Base-by-base conservation (phyloP, 2,113 vertebrate species). In the Pelodiscus sinensis region DNA sequence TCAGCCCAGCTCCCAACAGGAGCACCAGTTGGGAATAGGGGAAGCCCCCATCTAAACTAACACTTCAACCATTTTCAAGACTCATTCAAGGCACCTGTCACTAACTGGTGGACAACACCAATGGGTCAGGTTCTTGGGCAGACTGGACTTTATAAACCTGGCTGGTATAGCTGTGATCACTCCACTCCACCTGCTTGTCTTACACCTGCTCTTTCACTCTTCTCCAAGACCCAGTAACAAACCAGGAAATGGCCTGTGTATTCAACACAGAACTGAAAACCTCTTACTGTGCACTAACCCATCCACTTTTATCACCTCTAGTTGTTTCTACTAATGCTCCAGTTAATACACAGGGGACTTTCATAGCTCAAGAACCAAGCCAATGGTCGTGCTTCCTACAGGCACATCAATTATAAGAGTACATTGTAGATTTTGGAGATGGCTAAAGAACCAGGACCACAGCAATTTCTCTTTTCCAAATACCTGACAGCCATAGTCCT, bases 21-120 rank as follows among this genome's bases (percentile, higher is more conserved):
- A 85, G 57, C 83, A 22, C 0, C 71, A 73, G 44, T 44, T 44
- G 44, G 44, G 44, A 44, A 44, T 5, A 44, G 44, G 44, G 44
- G 44, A 44, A 44, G 31, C 31, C 21, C 51, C 73, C 81, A 75
- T 14, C 81, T 55, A 50, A 0, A 0, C 16, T 1, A 1, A 75
- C 31, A 71, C 27, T 86, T 89, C 89, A 58, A 31, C 50, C 90
- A 68, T 58, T 94, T 78, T 84, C 62, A 65, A 0, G 0, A 0
- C 0, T 85, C 78, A 29, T 77, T 93, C 52, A 85, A 91, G 78
- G 51, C 81, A 83, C 25, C 16, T 89, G 81, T 11, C 85, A 65
- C 81, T 94, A 82, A 84, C 79, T 83, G 85, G 78, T 73, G 31
- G 9, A 87, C 0, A 71, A n/a, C n/a, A 35, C n/a, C 65, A 71